phyloP scores from a whole-genome alignment of 2,888 invertebrate species.

The Lepetodrilus schrolli region DNA sequence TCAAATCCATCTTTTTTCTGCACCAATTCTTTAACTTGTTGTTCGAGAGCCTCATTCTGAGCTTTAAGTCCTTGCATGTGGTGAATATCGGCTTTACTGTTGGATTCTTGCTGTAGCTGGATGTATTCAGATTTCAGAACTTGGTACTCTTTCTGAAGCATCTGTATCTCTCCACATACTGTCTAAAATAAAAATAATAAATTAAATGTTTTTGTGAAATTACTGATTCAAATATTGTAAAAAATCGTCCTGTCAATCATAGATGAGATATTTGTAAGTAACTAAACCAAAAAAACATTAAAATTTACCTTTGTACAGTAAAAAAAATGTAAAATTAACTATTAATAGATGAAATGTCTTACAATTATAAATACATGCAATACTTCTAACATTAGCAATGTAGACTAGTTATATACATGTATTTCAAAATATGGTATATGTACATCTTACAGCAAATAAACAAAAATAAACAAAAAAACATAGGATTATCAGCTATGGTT shows the following conservation, averaged over 20 bases:
- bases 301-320: too few relatives aligned
- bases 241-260: too few relatives aligned
- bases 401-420: neutral
- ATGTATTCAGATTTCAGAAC: slow-evolving; percentile 49
- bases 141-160: slow-evolving; percentile 43
- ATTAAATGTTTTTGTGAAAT: neutral
- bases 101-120: slow-evolving; percentile 42
- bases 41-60: slow-evolving; percentile 51
- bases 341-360: too few relatives aligned
- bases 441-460: neutral
- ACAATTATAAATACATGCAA: too few relatives aligned
- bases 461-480: neutral
- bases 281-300: too few relatives aligned
- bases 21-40: slow-evolving; percentile 55
- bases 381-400: too few relatives aligned
- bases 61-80: slow-evolving; percentile 46
- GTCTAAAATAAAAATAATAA: slow-evolving; percentile 33
- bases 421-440: neutral
- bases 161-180: slow-evolving; percentile 47
- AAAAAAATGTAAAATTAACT: too few relatives aligned
- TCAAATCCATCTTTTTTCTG: slow-evolving; percentile 64
- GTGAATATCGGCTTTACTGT: slow-evolving; percentile 50
- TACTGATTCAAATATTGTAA: too few relatives aligned
- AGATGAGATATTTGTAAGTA: too few relatives aligned
- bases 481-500: neutral